Percentiles rank a stretch among this genome's conserved stretches.
phyloP scores from a whole-genome alignment of 2,888 invertebrate genomes.

The Ochlodes sylvanus region DNA sequence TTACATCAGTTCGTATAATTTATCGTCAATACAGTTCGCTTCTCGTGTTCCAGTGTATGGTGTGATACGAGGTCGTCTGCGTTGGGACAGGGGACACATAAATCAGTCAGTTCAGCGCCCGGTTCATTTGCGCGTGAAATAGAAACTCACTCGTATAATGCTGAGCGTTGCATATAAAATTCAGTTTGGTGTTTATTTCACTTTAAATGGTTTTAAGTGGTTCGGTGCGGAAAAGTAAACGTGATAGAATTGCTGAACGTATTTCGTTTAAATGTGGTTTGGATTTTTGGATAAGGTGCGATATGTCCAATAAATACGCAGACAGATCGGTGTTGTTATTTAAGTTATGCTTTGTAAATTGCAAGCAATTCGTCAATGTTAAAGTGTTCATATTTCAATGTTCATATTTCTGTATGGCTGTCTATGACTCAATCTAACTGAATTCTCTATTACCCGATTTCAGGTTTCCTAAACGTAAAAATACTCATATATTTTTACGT shows the following conservation, averaged over 20 bases:
- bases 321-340: no score
- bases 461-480: no score
- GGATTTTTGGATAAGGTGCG: no score
- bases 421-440: no score
- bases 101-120: slow-evolving; percentile 53
- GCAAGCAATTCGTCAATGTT: no score
- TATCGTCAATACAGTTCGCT: not conserved
- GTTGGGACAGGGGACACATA: slow-evolving; percentile 52
- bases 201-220: slow-evolving; percentile 6
- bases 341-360: no score
- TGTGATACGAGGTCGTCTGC: not conserved
- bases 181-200: slow-evolving; percentile 24
- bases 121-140: slow-evolving; percentile 72
- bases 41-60: not conserved
- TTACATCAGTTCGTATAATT: no score
- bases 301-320: not conserved
- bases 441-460: no score
- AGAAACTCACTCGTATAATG: slow-evolving; percentile 49
- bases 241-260: not conserved
- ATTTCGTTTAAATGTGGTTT: not conserved
- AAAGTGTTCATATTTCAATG: no score
- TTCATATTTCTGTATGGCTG: no score
- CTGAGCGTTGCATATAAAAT: slow-evolving; percentile 40
- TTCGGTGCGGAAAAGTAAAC: slow-evolving; percentile 1
- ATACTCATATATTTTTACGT: no score